A percentile compares a stretch with the other conserved stretches of the same genome.
Evolutionary conservation across 1,140 invertebrate genomes (phyloP).

Genomic region (Zaprionus davidi): DNA sequence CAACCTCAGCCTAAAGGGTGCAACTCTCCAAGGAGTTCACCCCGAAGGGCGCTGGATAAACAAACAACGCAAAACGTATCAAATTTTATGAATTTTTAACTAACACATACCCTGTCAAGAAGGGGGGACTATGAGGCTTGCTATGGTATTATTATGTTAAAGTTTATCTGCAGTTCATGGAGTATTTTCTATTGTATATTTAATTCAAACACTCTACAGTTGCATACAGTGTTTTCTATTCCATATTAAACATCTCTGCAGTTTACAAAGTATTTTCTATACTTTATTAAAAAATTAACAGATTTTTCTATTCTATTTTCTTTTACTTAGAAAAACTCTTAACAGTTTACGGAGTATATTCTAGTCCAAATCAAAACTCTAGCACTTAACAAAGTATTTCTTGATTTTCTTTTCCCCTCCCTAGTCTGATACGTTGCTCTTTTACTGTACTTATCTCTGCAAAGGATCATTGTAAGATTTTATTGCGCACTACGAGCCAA

Average conservation of each 20-base stretch:
- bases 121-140: too few relatives aligned
- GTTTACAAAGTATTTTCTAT: too few relatives aligned
- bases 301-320: too few relatives aligned
- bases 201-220: too few relatives aligned
- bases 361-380: not conserved
- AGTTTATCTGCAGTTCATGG: too few relatives aligned
- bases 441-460: conserved; percentile 29
- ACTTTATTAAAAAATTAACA: too few relatives aligned
- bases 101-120: conserved; percentile 9
- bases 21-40: conserved; percentile 14
- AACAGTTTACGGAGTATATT: too few relatives aligned
- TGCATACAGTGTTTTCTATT: too few relatives aligned
- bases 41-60: conserved; percentile 4
- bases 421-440: conserved; percentile 6
- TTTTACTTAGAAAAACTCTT: too few relatives aligned
- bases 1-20: conserved; percentile 8
- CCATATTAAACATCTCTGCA: too few relatives aligned
- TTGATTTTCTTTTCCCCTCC: not conserved
- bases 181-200: too few relatives aligned
- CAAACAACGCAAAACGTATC: conserved; percentile 27
- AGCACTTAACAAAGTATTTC: not conserved
- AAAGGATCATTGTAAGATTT: conserved; percentile 42
- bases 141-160: too few relatives aligned
- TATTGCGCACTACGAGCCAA: conserved; percentile 49
- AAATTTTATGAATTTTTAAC: conserved; percentile 58